Base-by-base conservation (phyloP, 2,888 invertebrate genomes). In the Sclerodermus sp. region DNA sequence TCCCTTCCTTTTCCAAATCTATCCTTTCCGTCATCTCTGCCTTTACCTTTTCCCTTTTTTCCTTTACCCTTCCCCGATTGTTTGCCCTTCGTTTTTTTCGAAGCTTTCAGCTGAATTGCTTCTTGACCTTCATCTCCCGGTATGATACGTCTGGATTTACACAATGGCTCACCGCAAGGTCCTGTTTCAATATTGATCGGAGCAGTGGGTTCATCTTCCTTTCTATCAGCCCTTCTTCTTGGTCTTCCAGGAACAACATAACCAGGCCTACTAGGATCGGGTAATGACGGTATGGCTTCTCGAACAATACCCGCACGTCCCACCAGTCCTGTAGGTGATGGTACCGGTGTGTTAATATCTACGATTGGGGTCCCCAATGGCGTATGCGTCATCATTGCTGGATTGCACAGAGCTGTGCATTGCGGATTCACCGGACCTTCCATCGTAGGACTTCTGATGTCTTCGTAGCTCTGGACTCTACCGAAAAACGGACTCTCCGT, bases 401-500 rank as follows among this genome's bases (percentile, higher is more conserved):
- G 38, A 51, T 61, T 67, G 45, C 64, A 64, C 10, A 68, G 64
- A 8, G 62, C 64, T 0, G 52, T 45, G 36, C 62, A 63, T 16
- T 53, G 56, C 1, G 54, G 50, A 44, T 53, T 13, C 10, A n/a
- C 10, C 34, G 34, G 4, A 34, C 34, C 3, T 3, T 34, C 34
- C 6, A 34, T 4, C 10, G 6, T 12, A 12, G 34, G n/a, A 13
- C 6, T 8, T 12, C 10, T 34, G 12, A 12, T 4, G 59, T 4
- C 10, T n/a, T 14, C 10, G 14, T 56, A 57, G 9, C 55, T 51
- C 4, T 49, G 1, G 1, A 54, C 58, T n/a, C 67, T 56, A 3
- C 66, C 64, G 42, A 72, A 74, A 37, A 66, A 74, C 2, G 74
- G 76, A 51, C 74, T 74, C 37, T 74, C 74, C 1, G 67, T 57